Evolutionary conservation across 2,888 invertebrate species (phyloP).

Genomic region (Ochropacha duplaris): DNA sequence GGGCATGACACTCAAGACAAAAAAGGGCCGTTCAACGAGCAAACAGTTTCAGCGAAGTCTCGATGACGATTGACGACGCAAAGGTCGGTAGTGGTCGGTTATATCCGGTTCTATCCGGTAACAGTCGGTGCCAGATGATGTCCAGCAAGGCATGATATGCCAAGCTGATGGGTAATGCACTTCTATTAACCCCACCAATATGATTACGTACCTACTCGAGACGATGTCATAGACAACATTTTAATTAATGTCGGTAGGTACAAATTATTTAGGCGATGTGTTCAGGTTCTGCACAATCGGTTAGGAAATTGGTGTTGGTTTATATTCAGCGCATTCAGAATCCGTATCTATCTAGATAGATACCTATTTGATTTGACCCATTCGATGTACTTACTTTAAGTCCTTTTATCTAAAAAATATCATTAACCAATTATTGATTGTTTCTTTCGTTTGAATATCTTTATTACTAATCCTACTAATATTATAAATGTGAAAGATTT

Average conservation of each 20-base stretch:
- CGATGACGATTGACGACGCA: conserved; percentile 11
- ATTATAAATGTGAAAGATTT: too few relatives aligned
- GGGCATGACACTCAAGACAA: conserved; percentile 38
- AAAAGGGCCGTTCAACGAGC: conserved; percentile 49
- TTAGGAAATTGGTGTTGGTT: too few relatives aligned
- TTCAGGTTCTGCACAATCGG: neutral
- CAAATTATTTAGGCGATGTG: neutral
- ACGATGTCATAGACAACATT: conserved; percentile 18
- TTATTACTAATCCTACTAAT: too few relatives aligned
- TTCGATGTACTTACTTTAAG: neutral
- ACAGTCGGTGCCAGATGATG: conserved; percentile 24
- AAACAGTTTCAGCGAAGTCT: conserved; percentile 20
- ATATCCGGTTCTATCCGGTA: conserved; percentile 35
- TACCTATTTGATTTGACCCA: neutral
- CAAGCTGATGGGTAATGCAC: conserved; percentile 44
- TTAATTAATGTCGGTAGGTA: conserved; percentile 23
- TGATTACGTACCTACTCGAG: conserved; percentile 30
- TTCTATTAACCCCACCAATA: conserved; percentile 51
- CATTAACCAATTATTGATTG: too few relatives aligned
- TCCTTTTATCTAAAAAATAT: too few relatives aligned
- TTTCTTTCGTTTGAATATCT: too few relatives aligned
- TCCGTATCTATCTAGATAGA: too few relatives aligned
- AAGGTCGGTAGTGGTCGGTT: conserved; percentile 28
- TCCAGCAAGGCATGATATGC: conserved; percentile 28
- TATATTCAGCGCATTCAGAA: too few relatives aligned